Evolutionary conservation across 2,888 invertebrate species (phyloP), one percentile per base, ranked within the genome.

Genomic region (Tenthredo scrophulariae): DNA sequence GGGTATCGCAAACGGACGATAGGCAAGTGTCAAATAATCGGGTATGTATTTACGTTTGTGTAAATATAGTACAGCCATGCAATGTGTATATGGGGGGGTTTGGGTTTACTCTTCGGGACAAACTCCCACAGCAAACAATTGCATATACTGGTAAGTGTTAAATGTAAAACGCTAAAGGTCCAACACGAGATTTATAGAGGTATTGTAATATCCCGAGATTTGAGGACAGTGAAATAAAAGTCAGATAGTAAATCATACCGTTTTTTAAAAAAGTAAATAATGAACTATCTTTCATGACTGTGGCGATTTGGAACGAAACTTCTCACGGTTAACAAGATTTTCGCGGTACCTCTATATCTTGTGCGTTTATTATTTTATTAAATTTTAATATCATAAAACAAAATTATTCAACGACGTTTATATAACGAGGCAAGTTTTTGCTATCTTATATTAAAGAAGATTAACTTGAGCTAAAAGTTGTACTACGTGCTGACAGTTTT

Each of bases 111-210:
- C 40, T 85, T 85, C 72, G 62, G 84, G 79, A 86, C 86, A 87
- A 87, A 87, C 86, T 86, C 86, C 84, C 80, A 84, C 43, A 85
- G 86, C 86, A 87, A 87, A 87, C 86, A 87, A 86, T 85, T 80
- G 85, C 84, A 58, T 62, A 22, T 10, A 40, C 26, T 74, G 40
- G 37, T 70, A 86, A 84, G 85, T 87, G 87, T 86, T 86, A 85
- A 85, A 85, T 75, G 85, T 80, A 84, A 87, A 74, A 74, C 43
- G n/a, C 40, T 7, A 22, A 40, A 22, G 43, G 67, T 18, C 33
- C 67, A 18, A 33, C 67, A 67, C 6, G 22, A 22, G 10, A 43
- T 43, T 74, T 43, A 29, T 10, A n/a, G 40, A 22, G 29, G 10
- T 74, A 43, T 43, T 74, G 18, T n/a, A 33, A 33, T 67, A 67